Conservation (phyloP, 2,113 vertebrate species). For the Barnardius zonarius region DNA sequence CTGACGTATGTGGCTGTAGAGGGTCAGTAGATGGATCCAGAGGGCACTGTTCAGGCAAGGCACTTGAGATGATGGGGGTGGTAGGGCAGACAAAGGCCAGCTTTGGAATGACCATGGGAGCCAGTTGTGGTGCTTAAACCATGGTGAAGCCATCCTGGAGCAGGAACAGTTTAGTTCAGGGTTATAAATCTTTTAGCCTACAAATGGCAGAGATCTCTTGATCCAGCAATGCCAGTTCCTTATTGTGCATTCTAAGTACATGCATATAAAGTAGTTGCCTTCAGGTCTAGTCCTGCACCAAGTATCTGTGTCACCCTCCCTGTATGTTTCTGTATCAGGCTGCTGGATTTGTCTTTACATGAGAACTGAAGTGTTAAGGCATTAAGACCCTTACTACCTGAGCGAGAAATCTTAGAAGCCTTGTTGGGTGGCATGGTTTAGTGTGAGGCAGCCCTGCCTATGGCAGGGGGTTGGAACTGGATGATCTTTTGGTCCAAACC, state of each 20-base stretch:
- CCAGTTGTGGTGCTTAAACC: neutral
- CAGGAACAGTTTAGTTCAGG: neutral
- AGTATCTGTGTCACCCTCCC: neutral
- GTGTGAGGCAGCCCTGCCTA: neutral
- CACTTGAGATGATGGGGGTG: neutral
- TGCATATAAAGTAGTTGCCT: neutral
- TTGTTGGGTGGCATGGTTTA: neutral
- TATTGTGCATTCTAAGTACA: rapidly evolving
- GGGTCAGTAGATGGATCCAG: neutral
- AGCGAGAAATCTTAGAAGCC: neutral
- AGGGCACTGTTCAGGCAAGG: neutral
- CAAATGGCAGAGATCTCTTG: neutral
- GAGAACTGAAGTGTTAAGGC: neutral
- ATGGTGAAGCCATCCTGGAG: neutral
- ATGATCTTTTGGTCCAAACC: neutral
- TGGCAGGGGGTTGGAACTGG: neutral
- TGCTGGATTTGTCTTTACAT: rapidly evolving
- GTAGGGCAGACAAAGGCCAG: rapidly evolving
- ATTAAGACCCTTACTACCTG: neutral
- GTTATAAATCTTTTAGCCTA: neutral
- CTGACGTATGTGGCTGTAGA: rapidly evolving
- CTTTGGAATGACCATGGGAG: rapidly evolving
- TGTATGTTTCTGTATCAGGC: neutral
- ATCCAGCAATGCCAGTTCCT: rapidly evolving
- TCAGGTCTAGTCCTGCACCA: neutral